Base-by-base conservation (phyloP, 2,888 invertebrate genomes). In the Ormia ochracea region DNA sequence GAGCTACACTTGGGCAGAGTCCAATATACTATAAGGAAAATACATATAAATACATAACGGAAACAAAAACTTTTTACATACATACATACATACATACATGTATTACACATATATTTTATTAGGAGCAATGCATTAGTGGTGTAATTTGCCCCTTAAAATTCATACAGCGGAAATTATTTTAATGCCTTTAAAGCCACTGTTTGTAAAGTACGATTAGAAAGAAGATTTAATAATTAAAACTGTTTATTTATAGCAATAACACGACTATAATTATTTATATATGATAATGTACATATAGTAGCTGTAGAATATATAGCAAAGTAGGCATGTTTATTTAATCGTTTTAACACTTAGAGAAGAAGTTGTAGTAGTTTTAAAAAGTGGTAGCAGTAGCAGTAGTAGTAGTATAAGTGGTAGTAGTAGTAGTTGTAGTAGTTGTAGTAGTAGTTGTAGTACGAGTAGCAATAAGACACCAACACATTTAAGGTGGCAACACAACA, bases 401-500 rank as follows among this genome's bases (percentile, higher is more conserved):
- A n/a, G n/a, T n/a, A n/a, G n/a, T n/a, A n/a, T n/a, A n/a, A n/a
- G n/a, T n/a, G n/a, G 26, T 58, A 52, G 45, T 45, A 33, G 38
- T 19, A 28, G 48, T 45, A 76, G 45, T 50, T 33, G 59, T 50
- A 61, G 36, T 61, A 54, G 52, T 43, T 69, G 33, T 28, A 58
- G 31, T 69, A 79, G 77, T 50, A 43, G 59, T 50, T 54, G 36
- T 61, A 54, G 52, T 43, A 76, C 38, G 33, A 58, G 31, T 69
- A 79, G 77, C 38, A 81, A 36, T 65, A 63, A 79, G 58, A 78
- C 77, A 81, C 77, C 74, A 78, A 74, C 74, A 81, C 69, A 78
- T 74, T 65, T 48, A 65, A 68, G 65, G 78, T 81, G 81, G 83
- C 81, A 81, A 80, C 73, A 83, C 83, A 82, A 83, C 83, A 83